A percentile compares a stretch with the other conserved stretches of the same genome.
phyloP scores from a whole-genome alignment of 1,140 invertebrate genomes.

The Spodoptera litura region DNA sequence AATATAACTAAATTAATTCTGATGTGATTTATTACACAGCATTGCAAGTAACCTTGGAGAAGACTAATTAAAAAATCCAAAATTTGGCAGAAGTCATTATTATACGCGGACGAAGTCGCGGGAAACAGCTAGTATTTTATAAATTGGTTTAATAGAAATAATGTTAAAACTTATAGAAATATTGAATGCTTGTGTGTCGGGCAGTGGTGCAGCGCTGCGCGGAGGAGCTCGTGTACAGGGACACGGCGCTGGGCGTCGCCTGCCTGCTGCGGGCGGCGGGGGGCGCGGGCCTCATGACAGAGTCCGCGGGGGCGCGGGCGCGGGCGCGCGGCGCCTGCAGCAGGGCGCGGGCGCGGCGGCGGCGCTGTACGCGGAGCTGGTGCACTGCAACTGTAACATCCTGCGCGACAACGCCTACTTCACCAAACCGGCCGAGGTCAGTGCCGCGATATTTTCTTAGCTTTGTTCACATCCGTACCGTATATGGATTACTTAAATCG shows the following conservation, averaged over 20 bases:
- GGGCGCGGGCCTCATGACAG: too few relatives aligned
- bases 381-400: conserved; percentile 63
- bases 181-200: neutral
- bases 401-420: conserved; percentile 67
- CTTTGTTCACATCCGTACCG: too few relatives aligned
- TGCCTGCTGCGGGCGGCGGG: conserved; percentile 59
- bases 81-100: too few relatives aligned
- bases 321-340: conserved; percentile 10
- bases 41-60: too few relatives aligned
- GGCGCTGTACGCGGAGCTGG: conserved; percentile 66
- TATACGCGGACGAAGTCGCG: too few relatives aligned
- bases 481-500: neutral
- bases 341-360: conserved; percentile 43
- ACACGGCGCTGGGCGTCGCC: conserved; percentile 69
- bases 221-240: conserved; percentile 65
- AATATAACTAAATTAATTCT: too few relatives aligned
- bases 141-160: too few relatives aligned
- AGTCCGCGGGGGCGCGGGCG: conserved; percentile 49
- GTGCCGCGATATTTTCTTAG: neutral
- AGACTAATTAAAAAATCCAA: too few relatives aligned
- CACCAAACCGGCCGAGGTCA: conserved; percentile 56
- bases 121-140: too few relatives aligned
- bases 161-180: too few relatives aligned
- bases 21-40: too few relatives aligned
- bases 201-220: conserved; percentile 61